Evolutionary conservation across 1,140 invertebrate species (phyloP), one percentile per base, ranked within the genome.

Genomic region (Lithobius niger): DNA sequence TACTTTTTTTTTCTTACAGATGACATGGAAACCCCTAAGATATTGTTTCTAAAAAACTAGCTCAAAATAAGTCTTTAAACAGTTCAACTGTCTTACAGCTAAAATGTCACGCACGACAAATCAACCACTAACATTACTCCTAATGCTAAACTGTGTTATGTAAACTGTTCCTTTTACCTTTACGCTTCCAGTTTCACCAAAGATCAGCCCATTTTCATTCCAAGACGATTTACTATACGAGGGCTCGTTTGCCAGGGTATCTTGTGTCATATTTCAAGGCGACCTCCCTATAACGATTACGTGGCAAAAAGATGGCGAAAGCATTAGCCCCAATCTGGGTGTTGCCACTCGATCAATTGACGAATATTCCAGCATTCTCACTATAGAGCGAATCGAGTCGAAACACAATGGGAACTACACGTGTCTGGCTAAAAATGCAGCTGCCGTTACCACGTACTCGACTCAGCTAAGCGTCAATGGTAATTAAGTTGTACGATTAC

Each of bases 401-500:
- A 81, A 83, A 65, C 84, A 88, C 64, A 84, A 84, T 10, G 86
- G 86, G 3, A 89, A 91, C 71, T 91, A 92, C 70, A 90, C 88
- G 6, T 91, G 88, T 69, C 79, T 88, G 48, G 87, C 86, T 3
- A 81, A 82, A 57, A 74, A 74, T 52, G 58, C 56, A 13, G 60
- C 57, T 15, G 58, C 70, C 0, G 62, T 58, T 3, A 64, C 62
- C 3, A 70, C 63, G 55, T 70, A 64, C 54, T 70, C 71, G 1
- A 67, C 71, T 2, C 51, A 54, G 1, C 59, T 74, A 16, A 66
- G 66, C 27, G 69, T 74, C 3, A 64, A 70, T 57, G 71, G 72
- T 74, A 64, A 55, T 53, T 36, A 2, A 26, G 18, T 16, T 26
- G 19, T 27, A 43, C 40, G 24, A 24, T n/a, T 55, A 61, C 54